Conservation (phyloP, 2,113 vertebrate genomes). For the Clupea harengus region DNA sequence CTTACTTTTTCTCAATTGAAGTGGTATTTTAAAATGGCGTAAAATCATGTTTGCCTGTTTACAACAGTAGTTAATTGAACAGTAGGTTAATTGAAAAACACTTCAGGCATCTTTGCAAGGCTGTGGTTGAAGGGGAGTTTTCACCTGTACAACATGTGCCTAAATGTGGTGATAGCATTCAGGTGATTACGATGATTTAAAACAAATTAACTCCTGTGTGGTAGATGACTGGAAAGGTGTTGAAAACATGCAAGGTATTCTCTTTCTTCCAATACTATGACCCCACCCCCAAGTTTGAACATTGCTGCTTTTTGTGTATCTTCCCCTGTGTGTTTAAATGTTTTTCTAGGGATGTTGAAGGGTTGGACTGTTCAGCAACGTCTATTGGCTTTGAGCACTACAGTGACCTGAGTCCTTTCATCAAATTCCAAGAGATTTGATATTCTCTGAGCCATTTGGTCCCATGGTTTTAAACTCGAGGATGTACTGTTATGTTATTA, state of each 20-base stretch:
- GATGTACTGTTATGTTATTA: constrained; percentile 5
- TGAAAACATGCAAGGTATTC: neutral
- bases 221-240: neutral
- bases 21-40: neutral
- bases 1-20: neutral
- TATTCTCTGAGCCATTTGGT: constrained; percentile 8
- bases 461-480: neutral
- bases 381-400: constrained; percentile 32
- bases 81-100: neutral
- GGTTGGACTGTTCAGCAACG: constrained; percentile 19
- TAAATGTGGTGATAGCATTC: neutral
- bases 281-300: neutral
- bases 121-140: neutral
- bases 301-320: constrained; percentile 10
- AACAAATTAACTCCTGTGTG: neutral
- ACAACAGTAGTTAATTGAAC: neutral
- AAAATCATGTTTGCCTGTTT: neutral
- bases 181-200: neutral
- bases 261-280: neutral
- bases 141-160: neutral
- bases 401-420: neutral
- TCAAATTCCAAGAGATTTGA: neutral
- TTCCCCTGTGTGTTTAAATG: neutral
- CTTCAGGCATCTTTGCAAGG: neutral
- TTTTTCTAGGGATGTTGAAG: neutral